These are phyloP conservation scores for Drosophila tropicalis DNA, from an alignment of 1,140 invertebrate genomes.

Conservation along the genomic window DNA sequence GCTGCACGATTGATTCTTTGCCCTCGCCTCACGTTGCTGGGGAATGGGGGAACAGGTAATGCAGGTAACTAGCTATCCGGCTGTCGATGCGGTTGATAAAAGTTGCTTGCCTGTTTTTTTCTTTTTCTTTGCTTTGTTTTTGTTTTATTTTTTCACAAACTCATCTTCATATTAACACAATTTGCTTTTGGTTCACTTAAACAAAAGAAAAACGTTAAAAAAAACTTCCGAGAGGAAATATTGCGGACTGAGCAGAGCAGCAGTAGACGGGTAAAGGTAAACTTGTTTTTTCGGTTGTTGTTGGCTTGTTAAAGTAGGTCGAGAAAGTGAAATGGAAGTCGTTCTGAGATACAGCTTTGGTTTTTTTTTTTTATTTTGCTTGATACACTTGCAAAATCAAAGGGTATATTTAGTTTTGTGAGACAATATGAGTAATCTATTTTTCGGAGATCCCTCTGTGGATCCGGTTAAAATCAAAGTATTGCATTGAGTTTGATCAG, in stretches of 20 bases:
- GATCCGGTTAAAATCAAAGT: too few relatives aligned
- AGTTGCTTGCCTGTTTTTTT: neutral
- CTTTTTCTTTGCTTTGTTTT: neutral
- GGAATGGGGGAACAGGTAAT: too few relatives aligned
- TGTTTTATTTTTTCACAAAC: conserved; percentile 12
- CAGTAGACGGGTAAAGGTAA: neutral
- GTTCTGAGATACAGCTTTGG: conserved; percentile 18
- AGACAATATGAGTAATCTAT: too few relatives aligned
- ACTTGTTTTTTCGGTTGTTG: conserved; percentile 7
- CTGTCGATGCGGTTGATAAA: neutral
- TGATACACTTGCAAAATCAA: neutral
- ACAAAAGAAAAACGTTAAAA: conserved; percentile 27
- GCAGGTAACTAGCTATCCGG: neutral
- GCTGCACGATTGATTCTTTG: conserved; percentile 19
- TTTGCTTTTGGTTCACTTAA: conserved; percentile 2
- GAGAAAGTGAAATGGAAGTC: conserved; percentile 25
- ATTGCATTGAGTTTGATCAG: too few relatives aligned
- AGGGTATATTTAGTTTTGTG: too few relatives aligned
- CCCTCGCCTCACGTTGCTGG: conserved; percentile 1
- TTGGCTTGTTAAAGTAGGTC: neutral
- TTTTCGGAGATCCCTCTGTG: too few relatives aligned
- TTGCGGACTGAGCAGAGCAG: neutral
- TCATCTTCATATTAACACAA: conserved; percentile 18
- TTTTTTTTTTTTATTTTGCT: conserved; percentile 1
- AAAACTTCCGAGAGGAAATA: conserved; percentile 3